Base-by-base conservation (phyloP, 2,797 vertebrate genomes). In the Sardinella longiceps region DNA sequence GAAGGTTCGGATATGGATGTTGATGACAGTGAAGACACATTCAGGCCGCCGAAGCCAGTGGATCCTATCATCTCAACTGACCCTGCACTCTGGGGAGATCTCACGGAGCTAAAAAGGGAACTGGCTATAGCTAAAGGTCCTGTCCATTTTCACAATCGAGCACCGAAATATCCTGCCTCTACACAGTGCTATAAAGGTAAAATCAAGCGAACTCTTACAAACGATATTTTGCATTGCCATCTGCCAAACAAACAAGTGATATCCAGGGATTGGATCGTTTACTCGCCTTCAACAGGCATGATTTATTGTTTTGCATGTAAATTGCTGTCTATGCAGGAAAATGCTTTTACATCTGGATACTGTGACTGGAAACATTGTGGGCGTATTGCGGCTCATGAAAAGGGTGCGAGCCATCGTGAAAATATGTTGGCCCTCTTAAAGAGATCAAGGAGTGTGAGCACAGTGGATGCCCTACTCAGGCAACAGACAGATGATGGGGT, bases 251-350 rank as follows among this genome's bases (percentile, higher is more conserved):
- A 74, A 51, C 66, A 80, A 53, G 12, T 15, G 10, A 30, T 84
- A 30, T 23, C 66, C 7, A 53, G 74, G 5, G 63, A 56, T 15
- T 84, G 48, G 83, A 10, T 84, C 7, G 23, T 84, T 6, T 84
- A 58, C 30, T 80, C 70, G 3, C 70, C 74, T 51, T 84, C 83
- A 37, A 80, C 70, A 18, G 70, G 83, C 18, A 46, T n/a, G 23
- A 25, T 84, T 20, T 84, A 84, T 84, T 84, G 83, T n/a, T 84
- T 84, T 80, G 83, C 83, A 25, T 84, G 83, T 28, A 84, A 84
- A 84, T 46, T 37, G 14, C 80, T 80, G 45, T 80, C 83, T 15
- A 14, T 12, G 37, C 48, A 84, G 10, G 4, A 37, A 33, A 80
- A 56, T n/a, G 28, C 50, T n/a, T 84, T 80, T 43, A 77, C 56